Evolutionary conservation across 2,113 vertebrate species (phyloP).

Genomic region (Otocyon megalotis): DNA sequence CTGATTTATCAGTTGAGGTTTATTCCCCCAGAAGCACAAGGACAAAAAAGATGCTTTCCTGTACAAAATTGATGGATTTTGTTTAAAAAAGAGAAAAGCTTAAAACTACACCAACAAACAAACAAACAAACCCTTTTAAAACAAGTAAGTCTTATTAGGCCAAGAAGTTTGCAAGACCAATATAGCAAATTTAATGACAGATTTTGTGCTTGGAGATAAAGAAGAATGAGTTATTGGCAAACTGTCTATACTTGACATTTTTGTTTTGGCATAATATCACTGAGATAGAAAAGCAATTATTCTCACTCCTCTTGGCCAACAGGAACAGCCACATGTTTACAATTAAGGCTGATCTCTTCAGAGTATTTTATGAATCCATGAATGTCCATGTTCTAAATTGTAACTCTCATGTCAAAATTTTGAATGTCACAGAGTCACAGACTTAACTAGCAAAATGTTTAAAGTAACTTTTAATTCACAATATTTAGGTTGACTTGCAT

Average conservation of each 20-base stretch:
- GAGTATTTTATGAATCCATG: not conserved
- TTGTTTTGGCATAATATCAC: not conserved
- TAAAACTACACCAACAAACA: not conserved
- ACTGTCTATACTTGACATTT: slow-evolving; percentile 19
- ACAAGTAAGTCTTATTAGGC: not conserved
- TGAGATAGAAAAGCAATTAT: slow-evolving; percentile 37
- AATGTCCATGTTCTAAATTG: not conserved
- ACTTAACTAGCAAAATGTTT: not conserved
- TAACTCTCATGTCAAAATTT: not conserved
- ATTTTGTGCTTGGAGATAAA: slow-evolving; percentile 47
- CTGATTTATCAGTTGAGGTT: not conserved
- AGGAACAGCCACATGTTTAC: not conserved
- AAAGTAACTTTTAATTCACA: not conserved
- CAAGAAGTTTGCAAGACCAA: slow-evolving; percentile 2
- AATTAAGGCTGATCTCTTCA: not conserved
- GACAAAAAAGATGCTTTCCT: not conserved
- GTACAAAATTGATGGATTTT: not conserved
- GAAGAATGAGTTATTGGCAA: slow-evolving; percentile 38
- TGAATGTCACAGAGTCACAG: not conserved
- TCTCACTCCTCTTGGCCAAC: not conserved
- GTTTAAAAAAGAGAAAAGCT: not conserved
- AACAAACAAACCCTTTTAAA: not conserved
- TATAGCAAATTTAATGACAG: slow-evolving; percentile 33
- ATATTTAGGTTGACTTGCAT: not conserved
- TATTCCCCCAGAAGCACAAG: not conserved